Evolutionary conservation across 2,888 invertebrate species (phyloP).

Genomic region (Hirtodrosophila histrioides): DNA sequence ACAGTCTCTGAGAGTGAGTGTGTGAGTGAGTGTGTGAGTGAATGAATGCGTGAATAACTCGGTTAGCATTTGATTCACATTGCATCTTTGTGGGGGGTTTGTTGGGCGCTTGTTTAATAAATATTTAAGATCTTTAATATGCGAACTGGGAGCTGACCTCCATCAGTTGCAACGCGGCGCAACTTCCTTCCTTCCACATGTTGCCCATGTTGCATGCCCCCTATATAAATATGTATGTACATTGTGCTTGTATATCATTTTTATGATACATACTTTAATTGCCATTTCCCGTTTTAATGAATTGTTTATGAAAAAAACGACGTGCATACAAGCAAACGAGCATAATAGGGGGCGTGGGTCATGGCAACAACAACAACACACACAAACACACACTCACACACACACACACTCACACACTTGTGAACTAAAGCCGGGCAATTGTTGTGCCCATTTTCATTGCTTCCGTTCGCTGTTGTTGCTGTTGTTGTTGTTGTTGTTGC

Average conservation of each 20-base stretch:
- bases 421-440: constrained; percentile 38
- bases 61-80: constrained; percentile 39
- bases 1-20: constrained; percentile 9
- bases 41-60: constrained; percentile 53
- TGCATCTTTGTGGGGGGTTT: constrained; percentile 26
- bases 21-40: constrained; percentile 13
- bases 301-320: constrained; percentile 63
- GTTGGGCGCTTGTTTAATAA: constrained; percentile 36
- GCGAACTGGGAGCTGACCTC: constrained; percentile 46
- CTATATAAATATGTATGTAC: constrained; percentile 9
- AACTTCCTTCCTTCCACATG: constrained; percentile 42
- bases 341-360: constrained; percentile 58
- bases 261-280: constrained; percentile 59
- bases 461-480: constrained; percentile 51
- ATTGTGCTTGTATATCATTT: constrained; percentile 39
- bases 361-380: constrained; percentile 58
- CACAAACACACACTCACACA: constrained; percentile 27
- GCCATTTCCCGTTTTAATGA: constrained; percentile 80
- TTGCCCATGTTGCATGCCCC: constrained; percentile 19
- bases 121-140: constrained; percentile 45
- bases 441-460: constrained; percentile 69
- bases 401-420: constrained; percentile 20
- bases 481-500: constrained; percentile 13
- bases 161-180: constrained; percentile 44
- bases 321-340: constrained; percentile 9